Base-by-base conservation (phyloP, 2,113 vertebrate species). In the Chlamydotis undulata region DNA sequence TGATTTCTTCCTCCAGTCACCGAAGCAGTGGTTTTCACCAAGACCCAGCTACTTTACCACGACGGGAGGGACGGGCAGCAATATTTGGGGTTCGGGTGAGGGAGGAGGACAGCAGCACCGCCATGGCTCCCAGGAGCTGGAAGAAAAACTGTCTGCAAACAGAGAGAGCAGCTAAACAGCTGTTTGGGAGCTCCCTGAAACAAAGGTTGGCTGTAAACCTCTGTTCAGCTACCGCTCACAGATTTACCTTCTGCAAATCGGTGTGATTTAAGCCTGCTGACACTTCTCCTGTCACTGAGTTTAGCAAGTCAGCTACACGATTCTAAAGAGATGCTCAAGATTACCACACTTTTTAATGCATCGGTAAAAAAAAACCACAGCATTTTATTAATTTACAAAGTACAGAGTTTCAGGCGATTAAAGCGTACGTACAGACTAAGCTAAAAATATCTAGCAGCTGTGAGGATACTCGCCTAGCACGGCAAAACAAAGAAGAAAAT, bases 161-260 rank as follows among this genome's bases (percentile, higher is more conserved):
- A 47, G 41, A 41, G 41, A 41, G 41, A 41, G 41, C 60, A 33
- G 12, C 47, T 5, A 1, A 53, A 15, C 10, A 9, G 4, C 1
- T 1, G n/a, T 5, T 55, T 11, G 17, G 56, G 83, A 64, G 6
- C 14, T 6, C 26, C 33, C 78, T 4, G 50, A 65, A 9, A 4
- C 50, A 9, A 16, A 25, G 17, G 31, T 17, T 28, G 41, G 63
- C 28, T n/a, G 19, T 9, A 29, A 43, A 52, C 2, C 19, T 1
- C 53, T 4, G 11, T 1, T 35, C 25, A 2, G 53, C 6, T 37
- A 12, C 29, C 1, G 1, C 63, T 21, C 3, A 6, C 0, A 3
- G 14, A 3, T 39, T 26, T 21, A 7, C 8, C n/a, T 47, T 7
- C 37, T 28, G 19, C 13, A 8, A 6, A 4, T 2, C 2, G 6